phyloP scores from a whole-genome alignment of 1,140 invertebrate genomes.

The Saccostrea glomerata region DNA sequence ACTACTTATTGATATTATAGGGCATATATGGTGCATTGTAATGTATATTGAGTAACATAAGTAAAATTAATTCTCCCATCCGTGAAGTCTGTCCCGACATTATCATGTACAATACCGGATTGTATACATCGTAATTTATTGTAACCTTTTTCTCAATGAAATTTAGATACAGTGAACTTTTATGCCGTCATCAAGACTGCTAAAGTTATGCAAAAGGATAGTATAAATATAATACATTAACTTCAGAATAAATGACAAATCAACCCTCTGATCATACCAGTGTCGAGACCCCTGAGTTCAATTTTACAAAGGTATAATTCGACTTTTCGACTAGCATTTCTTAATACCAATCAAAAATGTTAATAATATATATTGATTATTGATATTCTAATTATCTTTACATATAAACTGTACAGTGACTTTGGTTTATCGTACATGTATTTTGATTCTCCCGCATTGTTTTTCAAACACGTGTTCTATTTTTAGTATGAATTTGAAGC shows the following conservation, averaged over 20 bases:
- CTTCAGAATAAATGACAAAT: background rate
- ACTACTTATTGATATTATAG: background rate
- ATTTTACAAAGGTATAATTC: background rate
- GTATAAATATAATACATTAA: background rate
- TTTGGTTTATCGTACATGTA: background rate
- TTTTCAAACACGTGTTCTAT: background rate
- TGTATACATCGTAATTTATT: background rate
- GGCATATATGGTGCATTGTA: background rate
- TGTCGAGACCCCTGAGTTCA: background rate
- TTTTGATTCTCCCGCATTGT: background rate
- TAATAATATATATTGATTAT: too few species aligned
- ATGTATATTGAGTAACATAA: too few species aligned
- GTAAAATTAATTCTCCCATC: background rate
- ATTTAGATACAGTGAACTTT: background rate
- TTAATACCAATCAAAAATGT: too few species aligned
- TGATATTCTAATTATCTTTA: too few species aligned
- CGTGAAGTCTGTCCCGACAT: background rate
- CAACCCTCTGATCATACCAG: background rate
- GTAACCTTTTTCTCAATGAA: background rate
- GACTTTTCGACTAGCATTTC: background rate
- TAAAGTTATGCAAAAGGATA: background rate
- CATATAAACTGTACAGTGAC: too few species aligned
- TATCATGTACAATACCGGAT: background rate
- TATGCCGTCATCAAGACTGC: background rate
- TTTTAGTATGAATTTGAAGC: conserved; percentile 7